Evolutionary conservation across 2,113 vertebrate genomes (phyloP).

Genomic region (Eurypyga helias): DNA sequence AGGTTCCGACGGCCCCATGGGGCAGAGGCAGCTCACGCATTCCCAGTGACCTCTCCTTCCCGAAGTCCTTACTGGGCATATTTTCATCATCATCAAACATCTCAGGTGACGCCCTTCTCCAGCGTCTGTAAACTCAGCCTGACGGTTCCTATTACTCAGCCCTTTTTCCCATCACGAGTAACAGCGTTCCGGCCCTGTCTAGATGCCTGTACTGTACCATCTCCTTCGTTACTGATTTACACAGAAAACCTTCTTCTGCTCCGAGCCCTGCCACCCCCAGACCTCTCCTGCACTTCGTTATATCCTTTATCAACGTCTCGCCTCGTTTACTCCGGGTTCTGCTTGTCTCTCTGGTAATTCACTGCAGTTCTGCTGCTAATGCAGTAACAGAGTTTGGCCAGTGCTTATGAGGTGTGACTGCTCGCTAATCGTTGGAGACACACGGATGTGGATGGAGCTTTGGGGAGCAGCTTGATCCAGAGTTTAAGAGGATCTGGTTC

Average conservation of each 20-base stretch:
- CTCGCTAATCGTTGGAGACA: rapidly evolving
- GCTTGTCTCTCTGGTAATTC: background rate
- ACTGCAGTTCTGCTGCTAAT: background rate
- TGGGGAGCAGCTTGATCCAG: background rate
- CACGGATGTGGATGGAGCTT: background rate
- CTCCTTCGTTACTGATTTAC: background rate
- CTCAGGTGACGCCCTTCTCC: background rate
- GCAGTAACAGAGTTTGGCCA: background rate
- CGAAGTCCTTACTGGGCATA: rapidly evolving
- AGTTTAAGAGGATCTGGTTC: background rate
- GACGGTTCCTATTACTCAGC: background rate
- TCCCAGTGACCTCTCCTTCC: background rate
- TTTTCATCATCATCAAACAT: background rate
- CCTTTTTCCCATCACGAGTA: background rate
- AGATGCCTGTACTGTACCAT: background rate
- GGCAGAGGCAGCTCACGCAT: rapidly evolving
- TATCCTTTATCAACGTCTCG: background rate
- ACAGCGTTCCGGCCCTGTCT: rapidly evolving
- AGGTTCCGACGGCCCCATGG: rapidly evolving
- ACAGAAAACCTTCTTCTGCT: background rate
- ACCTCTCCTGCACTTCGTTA: background rate
- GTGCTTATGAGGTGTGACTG: rapidly evolving
- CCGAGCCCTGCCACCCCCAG: background rate
- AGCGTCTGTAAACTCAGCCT: background rate
- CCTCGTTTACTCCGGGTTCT: background rate